Percentiles rank a stretch among this genome's conserved stretches.
Evolutionary conservation across 2,113 vertebrate genomes (phyloP).

Genomic region (Phalacrocorax brasilianus): DNA sequence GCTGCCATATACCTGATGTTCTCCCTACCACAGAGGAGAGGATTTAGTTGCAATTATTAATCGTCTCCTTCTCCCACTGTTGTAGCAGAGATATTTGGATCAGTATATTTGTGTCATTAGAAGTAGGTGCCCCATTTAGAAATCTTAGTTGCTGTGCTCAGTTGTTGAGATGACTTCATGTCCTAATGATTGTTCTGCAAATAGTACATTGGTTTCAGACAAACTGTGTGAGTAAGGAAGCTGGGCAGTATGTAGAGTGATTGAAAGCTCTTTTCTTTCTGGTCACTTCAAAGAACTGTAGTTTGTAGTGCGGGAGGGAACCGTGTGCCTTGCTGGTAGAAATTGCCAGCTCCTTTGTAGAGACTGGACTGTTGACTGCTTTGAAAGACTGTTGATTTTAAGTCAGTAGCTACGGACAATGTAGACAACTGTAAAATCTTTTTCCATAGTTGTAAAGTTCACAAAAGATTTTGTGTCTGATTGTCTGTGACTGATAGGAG

Average conservation of each 20-base stretch:
- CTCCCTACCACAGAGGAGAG: not conserved
- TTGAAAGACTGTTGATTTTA: not conserved
- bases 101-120: not conserved
- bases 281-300: not conserved
- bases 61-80: not conserved
- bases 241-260: not conserved
- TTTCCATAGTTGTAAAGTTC: not conserved
- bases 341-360: not conserved
- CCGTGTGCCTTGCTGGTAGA: not conserved
- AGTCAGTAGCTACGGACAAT: not conserved
- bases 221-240: not conserved
- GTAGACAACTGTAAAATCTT: not conserved
- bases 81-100: not conserved
- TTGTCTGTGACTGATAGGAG: not conserved
- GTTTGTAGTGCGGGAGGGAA: not conserved
- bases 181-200: not conserved
- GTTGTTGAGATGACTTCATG: not conserved
- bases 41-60: not conserved
- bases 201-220: not conserved
- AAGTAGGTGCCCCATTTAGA: not conserved
- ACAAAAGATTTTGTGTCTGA: not conserved
- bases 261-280: not conserved
- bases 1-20: not conserved
- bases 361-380: not conserved
- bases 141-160: not conserved